Conservation (phyloP, 2,888 invertebrate species). For the Nowickia ferox region DNA sequence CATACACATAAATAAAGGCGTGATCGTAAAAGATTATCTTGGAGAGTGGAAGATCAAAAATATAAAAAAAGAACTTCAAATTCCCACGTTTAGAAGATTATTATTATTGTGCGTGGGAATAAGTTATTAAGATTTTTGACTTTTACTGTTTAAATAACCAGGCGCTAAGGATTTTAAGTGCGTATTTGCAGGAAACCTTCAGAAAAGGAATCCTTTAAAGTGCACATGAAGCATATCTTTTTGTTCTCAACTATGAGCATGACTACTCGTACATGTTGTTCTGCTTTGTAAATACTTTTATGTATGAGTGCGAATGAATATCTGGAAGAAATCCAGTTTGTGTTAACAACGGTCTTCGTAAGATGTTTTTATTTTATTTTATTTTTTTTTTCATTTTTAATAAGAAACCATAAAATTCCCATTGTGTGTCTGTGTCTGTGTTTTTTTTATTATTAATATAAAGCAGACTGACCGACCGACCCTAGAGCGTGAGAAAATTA, state of each 20-base stretch:
- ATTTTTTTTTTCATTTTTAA: conserved; percentile 7
- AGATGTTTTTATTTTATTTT: conserved; percentile 27
- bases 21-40: conserved; percentile 68
- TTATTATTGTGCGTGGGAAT: conserved; percentile 71
- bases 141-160: conserved; percentile 55
- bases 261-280: not conserved
- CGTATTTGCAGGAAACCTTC: not conserved
- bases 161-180: conserved; percentile 56
- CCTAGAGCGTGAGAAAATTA: conserved; percentile 65
- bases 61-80: conserved; percentile 23
- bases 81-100: conserved; percentile 68
- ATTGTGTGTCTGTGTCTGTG: not conserved
- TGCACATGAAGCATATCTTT: conserved; percentile 28
- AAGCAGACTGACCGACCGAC: conserved; percentile 7
- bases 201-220: conserved; percentile 59
- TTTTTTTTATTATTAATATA: conserved; percentile 6
- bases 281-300: not conserved
- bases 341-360: conserved; percentile 42
- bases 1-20: conserved; percentile 61
- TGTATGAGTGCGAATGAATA: not conserved
- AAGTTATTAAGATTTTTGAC: conserved; percentile 58
- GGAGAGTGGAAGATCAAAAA: conserved; percentile 21
- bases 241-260: not conserved
- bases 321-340: conserved; percentile 8
- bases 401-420: conserved; percentile 59